Conservation (phyloP, 2,113 vertebrate genomes). For the Rhea pennata region DNA sequence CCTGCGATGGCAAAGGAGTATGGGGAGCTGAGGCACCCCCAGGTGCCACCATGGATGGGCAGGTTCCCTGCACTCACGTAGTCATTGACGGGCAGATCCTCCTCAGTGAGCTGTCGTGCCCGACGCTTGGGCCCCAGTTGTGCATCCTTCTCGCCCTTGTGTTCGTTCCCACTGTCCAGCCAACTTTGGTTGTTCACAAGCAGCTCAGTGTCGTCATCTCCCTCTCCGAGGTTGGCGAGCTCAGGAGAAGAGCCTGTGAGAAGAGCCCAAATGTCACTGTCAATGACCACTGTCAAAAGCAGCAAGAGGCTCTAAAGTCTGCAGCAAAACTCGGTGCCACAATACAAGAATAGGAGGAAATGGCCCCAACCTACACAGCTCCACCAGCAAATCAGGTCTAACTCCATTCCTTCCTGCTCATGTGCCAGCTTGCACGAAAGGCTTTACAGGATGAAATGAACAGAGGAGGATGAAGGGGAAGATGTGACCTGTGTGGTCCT, state of each 20-base stretch:
- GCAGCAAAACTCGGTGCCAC: not conserved
- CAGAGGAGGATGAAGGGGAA: not conserved
- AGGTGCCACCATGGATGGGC: too few relatives aligned
- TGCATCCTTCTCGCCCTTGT: not conserved
- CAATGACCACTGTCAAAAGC: not conserved
- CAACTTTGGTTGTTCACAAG: constrained; percentile 41
- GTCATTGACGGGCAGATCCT: constrained; percentile 81
- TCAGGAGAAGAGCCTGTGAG: constrained; percentile 66
- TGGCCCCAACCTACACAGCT: not conserved
- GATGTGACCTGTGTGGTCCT: rapidly evolving
- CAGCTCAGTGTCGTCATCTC: constrained; percentile 58
- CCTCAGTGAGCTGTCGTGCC: constrained; percentile 77
- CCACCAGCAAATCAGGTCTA: not conserved
- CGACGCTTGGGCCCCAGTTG: constrained; percentile 60
- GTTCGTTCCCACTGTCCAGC: not conserved
- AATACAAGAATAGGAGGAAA: not conserved
- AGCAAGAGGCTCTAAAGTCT: not conserved
- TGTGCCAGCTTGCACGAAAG: not conserved
- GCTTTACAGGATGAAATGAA: not conserved
- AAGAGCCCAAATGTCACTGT: not conserved
- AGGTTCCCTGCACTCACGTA: constrained; percentile 73
- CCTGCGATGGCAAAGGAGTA: not conserved
- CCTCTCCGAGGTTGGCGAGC: constrained; percentile 72
- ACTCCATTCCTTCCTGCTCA: not conserved
- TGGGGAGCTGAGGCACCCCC: too few relatives aligned